phyloP scores from a whole-genome alignment of 2,888 invertebrate genomes.

The Leucophenga maculata region DNA sequence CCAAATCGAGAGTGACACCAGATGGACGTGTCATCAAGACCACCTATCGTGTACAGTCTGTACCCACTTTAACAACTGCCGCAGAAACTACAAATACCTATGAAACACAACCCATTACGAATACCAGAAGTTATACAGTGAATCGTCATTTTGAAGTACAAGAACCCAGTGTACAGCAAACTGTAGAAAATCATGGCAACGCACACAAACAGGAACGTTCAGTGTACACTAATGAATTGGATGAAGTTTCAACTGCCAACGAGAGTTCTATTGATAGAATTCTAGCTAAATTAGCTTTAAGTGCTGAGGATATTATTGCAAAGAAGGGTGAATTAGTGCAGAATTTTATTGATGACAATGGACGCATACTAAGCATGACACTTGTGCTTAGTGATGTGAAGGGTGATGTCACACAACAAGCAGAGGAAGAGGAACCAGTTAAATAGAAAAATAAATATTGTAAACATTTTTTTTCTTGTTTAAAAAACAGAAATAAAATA shows the following conservation, averaged over 20 bases:
- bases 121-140: background rate
- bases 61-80: background rate
- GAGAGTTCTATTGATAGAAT: constrained; percentile 46
- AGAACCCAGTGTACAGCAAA: background rate
- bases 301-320: constrained; percentile 45
- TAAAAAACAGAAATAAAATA: constrained; percentile 22
- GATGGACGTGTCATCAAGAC: constrained; percentile 51
- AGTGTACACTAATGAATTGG: background rate
- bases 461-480: constrained; percentile 10
- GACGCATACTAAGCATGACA: constrained; percentile 53
- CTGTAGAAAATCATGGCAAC: background rate
- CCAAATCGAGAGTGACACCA: constrained; percentile 45
- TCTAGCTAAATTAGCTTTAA: constrained; percentile 50
- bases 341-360: constrained; percentile 57
- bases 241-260: background rate
- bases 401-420: constrained; percentile 34
- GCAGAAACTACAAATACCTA: no score
- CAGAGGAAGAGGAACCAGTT: background rate
- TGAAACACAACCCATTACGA: background rate
- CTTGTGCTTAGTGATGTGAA: constrained; percentile 54
- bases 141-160: background rate
- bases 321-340: constrained; percentile 51
- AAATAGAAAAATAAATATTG: background rate
- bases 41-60: constrained; percentile 39
- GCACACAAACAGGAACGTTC: constrained; percentile 7